Conservation (phyloP, 2,888 invertebrate genomes). For the Sphinx pinastri region DNA sequence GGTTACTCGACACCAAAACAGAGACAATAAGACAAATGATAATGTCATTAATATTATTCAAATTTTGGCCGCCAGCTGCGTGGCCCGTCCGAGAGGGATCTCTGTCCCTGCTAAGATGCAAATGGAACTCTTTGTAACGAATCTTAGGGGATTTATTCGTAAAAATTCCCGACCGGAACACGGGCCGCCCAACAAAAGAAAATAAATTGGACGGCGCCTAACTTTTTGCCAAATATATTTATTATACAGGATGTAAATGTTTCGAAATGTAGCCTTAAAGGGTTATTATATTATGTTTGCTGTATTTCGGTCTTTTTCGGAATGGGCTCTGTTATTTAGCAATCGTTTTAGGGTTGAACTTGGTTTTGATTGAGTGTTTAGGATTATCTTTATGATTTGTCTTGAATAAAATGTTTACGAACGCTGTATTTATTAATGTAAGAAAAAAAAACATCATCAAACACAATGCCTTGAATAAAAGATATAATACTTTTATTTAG, state of each 20-base stretch:
- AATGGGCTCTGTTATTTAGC: neutral
- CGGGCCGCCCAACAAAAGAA: conserved; percentile 58
- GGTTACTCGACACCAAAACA: no score
- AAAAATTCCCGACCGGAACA: conserved; percentile 68
- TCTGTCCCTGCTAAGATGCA: conserved; percentile 66
- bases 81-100: conserved; percentile 52
- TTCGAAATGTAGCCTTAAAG: conserved; percentile 16
- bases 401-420: no score
- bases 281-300: conserved; percentile 18
- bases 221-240: conserved; percentile 51
- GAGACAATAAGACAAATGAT: neutral
- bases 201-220: conserved; percentile 63
- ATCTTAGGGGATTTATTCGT: conserved; percentile 78
- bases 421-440: no score
- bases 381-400: neutral
- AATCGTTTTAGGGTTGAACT: neutral
- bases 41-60: conserved; percentile 11
- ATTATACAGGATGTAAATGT: conserved; percentile 32
- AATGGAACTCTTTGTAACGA: conserved; percentile 80
- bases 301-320: neutral
- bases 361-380: neutral
- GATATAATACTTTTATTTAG: no score
- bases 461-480: no score
- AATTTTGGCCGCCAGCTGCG: conserved; percentile 32
- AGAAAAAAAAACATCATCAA: no score